phyloP scores from a whole-genome alignment of 35 echinoderm and acorn worm species.

The Diadema setosum region DNA sequence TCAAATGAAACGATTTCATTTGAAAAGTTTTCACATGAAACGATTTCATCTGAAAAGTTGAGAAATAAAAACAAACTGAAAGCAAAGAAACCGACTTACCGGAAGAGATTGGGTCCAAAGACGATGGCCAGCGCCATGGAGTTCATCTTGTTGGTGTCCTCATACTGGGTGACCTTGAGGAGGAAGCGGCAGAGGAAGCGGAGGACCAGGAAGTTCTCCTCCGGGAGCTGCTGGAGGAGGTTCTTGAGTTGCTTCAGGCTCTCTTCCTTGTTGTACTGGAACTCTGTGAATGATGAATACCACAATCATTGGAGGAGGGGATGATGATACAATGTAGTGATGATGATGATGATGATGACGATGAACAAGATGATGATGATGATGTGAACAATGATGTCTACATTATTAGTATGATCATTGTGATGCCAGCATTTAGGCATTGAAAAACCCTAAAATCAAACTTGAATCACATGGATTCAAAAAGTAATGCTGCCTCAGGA shows the following conservation, averaged over 20 bases:
- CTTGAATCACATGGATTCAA: no score
- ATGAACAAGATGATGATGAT: not conserved
- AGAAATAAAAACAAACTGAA: no score
- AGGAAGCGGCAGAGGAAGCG: conserved; percentile 72
- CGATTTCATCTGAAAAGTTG: no score
- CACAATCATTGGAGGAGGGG: not conserved
- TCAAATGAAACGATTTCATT: no score
- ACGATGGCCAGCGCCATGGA: conserved; percentile 86
- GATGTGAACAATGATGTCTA: no score
- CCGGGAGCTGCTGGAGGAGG: conserved; percentile 66
- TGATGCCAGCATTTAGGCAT: no score
- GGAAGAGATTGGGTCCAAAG: conserved; percentile 99
- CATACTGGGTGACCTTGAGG: conserved; percentile 56
- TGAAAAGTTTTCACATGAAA: no score
- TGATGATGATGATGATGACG: not conserved
- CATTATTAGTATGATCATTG: no score
- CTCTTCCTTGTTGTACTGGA: conserved; percentile 45
- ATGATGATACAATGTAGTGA: not conserved
- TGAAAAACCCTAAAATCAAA: no score
- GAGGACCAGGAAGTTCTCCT: conserved; percentile 78
- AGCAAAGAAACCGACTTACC: no score
- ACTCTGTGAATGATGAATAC: not conserved
- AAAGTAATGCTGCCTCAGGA: no score
- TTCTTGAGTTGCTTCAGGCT: conserved; percentile 76
- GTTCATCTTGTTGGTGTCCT: conserved; percentile 95